A percentile compares a stretch with the other conserved stretches of the same genome.
These are phyloP conservation scores for Orthonyx spaldingii DNA, from an alignment of 2,113 vertebrate species.

Conservation along the genomic window DNA sequence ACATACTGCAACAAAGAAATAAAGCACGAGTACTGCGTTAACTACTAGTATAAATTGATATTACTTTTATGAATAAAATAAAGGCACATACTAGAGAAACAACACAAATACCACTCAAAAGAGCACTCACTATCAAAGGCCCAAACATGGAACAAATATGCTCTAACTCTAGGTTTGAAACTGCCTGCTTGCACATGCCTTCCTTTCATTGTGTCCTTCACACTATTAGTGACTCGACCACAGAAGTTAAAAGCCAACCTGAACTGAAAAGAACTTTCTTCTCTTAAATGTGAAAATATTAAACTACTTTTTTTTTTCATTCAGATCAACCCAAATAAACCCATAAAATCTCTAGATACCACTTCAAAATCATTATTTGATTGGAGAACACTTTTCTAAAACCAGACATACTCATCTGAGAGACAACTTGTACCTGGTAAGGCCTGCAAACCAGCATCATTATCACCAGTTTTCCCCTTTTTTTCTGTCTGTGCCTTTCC, in stretches of 20 bases:
- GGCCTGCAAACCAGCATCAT: neutral
- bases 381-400: neutral
- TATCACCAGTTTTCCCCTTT: fast-evolving
- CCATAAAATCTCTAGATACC: neutral
- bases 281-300: neutral
- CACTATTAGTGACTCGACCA: neutral
- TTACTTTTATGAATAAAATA: neutral
- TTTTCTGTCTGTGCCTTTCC: neutral
- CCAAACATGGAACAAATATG: fast-evolving
- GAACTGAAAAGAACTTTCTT: neutral
- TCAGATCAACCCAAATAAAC: neutral
- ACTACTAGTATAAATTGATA: neutral
- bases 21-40: neutral
- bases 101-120: neutral
- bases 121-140: neutral
- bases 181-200: neutral
- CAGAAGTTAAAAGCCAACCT: neutral
- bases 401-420: neutral
- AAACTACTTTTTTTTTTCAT: neutral
- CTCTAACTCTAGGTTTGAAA: neutral
- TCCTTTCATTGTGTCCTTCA: neutral
- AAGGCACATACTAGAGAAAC: neutral
- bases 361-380: neutral
- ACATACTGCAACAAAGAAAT: neutral
- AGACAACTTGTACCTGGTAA: neutral